Conservation (phyloP, 2,113 vertebrate genomes). For the Bungarus multicinctus region DNA sequence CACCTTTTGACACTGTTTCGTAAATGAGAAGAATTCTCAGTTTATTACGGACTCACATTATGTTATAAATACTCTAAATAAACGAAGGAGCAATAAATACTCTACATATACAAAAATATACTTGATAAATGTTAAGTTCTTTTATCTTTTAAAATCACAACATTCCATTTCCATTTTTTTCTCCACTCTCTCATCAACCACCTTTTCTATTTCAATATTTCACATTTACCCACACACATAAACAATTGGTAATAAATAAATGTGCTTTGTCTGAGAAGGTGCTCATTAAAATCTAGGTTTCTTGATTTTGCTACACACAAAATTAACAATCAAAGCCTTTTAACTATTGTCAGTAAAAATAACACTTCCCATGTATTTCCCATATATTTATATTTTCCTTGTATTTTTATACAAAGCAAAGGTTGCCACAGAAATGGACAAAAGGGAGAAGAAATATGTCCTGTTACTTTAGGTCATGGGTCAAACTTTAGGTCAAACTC, state of each 20-base stretch:
- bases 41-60: not conserved
- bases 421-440: conserved; percentile 20
- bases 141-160: not conserved
- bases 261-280: conserved; percentile 62
- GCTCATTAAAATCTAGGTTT: conserved; percentile 56
- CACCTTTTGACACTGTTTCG: not conserved
- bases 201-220: conserved; percentile 46
- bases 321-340: conserved; percentile 44
- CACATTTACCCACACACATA: conserved; percentile 44
- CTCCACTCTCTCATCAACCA: conserved; percentile 29
- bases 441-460: conserved; percentile 26
- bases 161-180: conserved; percentile 17
- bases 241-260: conserved; percentile 62
- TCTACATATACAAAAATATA: not conserved
- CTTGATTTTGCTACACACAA: conserved; percentile 39
- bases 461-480: not conserved
- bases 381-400: not conserved
- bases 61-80: not conserved
- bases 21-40: not conserved
- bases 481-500: too few relatives aligned
- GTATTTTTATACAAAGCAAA: conserved; percentile 33
- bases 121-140: not conserved
- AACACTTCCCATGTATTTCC: not conserved
- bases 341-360: conserved; percentile 35
- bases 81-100: not conserved